Evolutionary conservation across 2,888 invertebrate genomes (phyloP), one percentile per base, ranked within the genome.

Genomic region (Protodeltote pygarga): DNA sequence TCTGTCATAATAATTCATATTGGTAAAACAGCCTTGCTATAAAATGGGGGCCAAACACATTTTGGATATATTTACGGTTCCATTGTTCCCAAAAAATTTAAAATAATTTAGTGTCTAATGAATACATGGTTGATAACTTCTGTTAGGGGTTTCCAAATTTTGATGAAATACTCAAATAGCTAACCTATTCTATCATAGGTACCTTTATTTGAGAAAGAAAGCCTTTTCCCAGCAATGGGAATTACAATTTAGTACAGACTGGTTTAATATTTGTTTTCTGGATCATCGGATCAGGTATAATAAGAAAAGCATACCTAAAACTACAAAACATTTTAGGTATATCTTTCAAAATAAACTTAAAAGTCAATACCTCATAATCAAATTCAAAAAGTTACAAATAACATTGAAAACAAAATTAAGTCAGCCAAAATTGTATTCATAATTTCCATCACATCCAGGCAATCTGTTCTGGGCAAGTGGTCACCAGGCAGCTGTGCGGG

Each of bases 401-500:
- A 15, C 3, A 1, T 6, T 6, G 14, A 14, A 15, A 31, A 15
- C 8, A 21, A 45, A 52, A 42, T 41, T 16, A 40, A 19, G 32
- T 33, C 3, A 8, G 41, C 35, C 32, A 39, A 24, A 32, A n/a
- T n/a, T n/a, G n/a, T n/a, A n/a, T 37, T 33, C 17, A 35, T 57
- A 54, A 68, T 65, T 71, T 70, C 64, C 65, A 69, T 59, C 49
- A 69, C 55, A 70, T 69, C 73, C 61, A 77, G 80, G 78, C 76
- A 79, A 83, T 85, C 79, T 77, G 81, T 83, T 84, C 78, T 81
- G 81, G 80, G 77, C 85, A 84, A 83, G 81, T 81, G 85, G 78
- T 65, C 76, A 73, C 57, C 35, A 48, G 72, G 81, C 81, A 81
- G 83, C 82, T 66, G 66, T 77, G 77, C 69, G 32, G 39, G 63